A percentile compares a stretch with the other conserved stretches of the same genome.
phyloP scores from a whole-genome alignment of 2,888 invertebrate genomes.

The Agonum fuliginosum region DNA sequence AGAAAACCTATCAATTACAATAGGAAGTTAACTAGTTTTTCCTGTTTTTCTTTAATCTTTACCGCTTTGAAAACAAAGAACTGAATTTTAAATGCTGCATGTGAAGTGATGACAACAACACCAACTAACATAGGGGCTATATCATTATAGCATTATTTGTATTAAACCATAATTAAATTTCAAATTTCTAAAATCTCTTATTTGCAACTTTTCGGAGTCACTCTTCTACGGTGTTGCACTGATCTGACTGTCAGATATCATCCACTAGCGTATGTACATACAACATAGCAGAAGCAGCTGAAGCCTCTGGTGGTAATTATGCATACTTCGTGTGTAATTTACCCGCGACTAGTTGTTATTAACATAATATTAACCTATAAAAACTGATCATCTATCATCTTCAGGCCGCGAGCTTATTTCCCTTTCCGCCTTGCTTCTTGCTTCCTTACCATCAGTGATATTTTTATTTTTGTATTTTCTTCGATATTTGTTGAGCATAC shows the following conservation, averaged over 20 bases:
- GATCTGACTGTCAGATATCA: constrained; percentile 42
- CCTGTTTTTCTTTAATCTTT: constrained; percentile 31
- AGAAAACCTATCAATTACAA: constrained; percentile 36
- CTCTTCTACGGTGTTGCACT: background rate
- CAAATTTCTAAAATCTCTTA: too few relatives aligned
- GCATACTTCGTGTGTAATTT: constrained; percentile 41
- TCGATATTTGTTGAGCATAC: too few relatives aligned
- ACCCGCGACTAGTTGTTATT: constrained; percentile 45
- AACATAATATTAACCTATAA: constrained; percentile 57
- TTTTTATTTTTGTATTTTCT: too few relatives aligned
- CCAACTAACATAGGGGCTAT: constrained; percentile 8
- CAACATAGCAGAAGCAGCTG: background rate
- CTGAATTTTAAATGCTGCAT: constrained; percentile 20
- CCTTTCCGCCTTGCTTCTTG: constrained; percentile 10
- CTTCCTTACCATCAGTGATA: too few relatives aligned
- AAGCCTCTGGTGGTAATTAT: constrained; percentile 46
- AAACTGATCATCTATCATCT: constrained; percentile 44
- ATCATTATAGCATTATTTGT: too few relatives aligned
- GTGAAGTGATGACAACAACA: background rate
- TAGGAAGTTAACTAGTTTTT: constrained; percentile 32
- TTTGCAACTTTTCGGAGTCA: too few relatives aligned
- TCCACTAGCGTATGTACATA: background rate
- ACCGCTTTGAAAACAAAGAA: constrained; percentile 18
- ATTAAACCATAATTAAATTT: too few relatives aligned
- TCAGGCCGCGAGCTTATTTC: constrained; percentile 16